Percentiles rank a stretch among this genome's conserved stretches.
These are phyloP conservation scores for Caenorhabditis drosophilae DNA, from an alignment of 2,888 invertebrate species.

Conservation along the genomic window DNA sequence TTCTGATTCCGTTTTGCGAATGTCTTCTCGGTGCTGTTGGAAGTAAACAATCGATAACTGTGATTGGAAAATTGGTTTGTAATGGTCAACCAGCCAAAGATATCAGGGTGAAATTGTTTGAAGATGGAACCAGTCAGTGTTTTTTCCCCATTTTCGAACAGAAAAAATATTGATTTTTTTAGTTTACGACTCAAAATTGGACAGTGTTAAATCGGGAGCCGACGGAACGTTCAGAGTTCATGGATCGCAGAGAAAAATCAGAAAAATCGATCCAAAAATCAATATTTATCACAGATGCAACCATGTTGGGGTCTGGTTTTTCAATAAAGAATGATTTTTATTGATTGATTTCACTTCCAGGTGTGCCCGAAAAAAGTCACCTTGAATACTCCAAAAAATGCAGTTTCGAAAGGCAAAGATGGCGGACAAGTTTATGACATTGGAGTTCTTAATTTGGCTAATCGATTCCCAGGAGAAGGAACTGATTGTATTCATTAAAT, in stretches of 20 bases:
- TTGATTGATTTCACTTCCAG: constrained; percentile 10
- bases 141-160: not conserved
- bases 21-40: constrained; percentile 23
- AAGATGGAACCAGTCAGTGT: constrained; percentile 37
- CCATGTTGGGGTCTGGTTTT: constrained; percentile 20
- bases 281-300: constrained; percentile 44
- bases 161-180: constrained; percentile 3
- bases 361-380: constrained; percentile 33
- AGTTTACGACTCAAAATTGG: constrained; percentile 57
- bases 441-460: constrained; percentile 26
- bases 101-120: constrained; percentile 32
- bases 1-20: constrained; percentile 7
- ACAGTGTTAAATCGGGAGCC: constrained; percentile 47
- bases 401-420: constrained; percentile 19
- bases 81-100: constrained; percentile 30
- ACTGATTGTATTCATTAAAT: constrained; percentile 32
- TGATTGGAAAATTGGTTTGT: constrained; percentile 29
- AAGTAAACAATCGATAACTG: constrained; percentile 29
- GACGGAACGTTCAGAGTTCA: constrained; percentile 52
- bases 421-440: constrained; percentile 29
- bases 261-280: constrained; percentile 45
- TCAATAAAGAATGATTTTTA: not conserved
- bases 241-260: constrained; percentile 43
- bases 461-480: constrained; percentile 30
- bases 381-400: constrained; percentile 33